Evolutionary conservation across 1,140 invertebrate species (phyloP), one percentile per base, ranked within the genome.

Genomic region (Drosophila truncata): DNA sequence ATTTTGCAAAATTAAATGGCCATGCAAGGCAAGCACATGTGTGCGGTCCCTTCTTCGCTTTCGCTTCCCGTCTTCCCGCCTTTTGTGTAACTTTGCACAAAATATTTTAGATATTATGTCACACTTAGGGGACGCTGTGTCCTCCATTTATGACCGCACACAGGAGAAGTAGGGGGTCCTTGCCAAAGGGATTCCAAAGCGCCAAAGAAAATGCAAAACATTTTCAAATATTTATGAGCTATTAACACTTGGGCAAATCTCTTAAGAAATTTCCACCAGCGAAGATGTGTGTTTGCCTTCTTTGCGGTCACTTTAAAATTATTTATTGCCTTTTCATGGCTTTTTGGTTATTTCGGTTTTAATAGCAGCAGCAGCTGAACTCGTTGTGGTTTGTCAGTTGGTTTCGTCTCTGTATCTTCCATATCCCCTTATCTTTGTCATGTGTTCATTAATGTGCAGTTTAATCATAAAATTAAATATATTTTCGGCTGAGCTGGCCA

Each of bases 1-100:
- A 91, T 90, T 90, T 90, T 90, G 85, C 86, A 90, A 91, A 90
- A 90, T 90, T 90, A 90, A 90, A 90, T 91, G 85, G 82, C 63
- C 86, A 82, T 90, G 85, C 81, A 90, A 91, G 81, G 81, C 81
- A 90, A 90, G 85, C 85, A 91, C 85, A 90, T 90, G 85, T 84
- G 70, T 42, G 27, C 41, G 46, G n/a, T 70, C 41, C 49, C 52
- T 55, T 37, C 33, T 44, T 55, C 35, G 33, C 27, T 37, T 50
- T 58, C 23, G 44, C 20, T 47, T 47, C 46, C 9, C 46, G 46
- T 23, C 50, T 33, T 3, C n/a, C n/a, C 62, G 49, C 42, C 78
- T 80, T 81, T 83, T 90, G 85, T 91, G 83, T 76, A 91, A 90
- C 66, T 91, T 91, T 90, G 85, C 85, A 80, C 75, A 90, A 90